phyloP scores from a whole-genome alignment of 2,797 vertebrate genomes.

The Artibeus lituratus region DNA sequence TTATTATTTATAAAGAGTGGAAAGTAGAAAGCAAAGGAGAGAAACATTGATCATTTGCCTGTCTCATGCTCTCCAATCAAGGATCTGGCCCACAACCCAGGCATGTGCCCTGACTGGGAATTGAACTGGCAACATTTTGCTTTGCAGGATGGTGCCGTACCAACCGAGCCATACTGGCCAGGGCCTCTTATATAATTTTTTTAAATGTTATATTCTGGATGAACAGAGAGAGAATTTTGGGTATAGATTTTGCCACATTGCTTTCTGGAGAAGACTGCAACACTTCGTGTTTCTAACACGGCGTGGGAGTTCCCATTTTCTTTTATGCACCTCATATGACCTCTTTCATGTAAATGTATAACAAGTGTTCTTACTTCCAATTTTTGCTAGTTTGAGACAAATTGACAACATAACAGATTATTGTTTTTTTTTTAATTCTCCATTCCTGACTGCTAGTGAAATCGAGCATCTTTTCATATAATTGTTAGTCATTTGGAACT shows the following conservation, averaged over 20 bases:
- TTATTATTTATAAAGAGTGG: neutral
- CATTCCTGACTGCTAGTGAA: neutral
- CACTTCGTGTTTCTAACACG: neutral
- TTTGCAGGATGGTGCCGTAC: neutral
- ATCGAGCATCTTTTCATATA: neutral
- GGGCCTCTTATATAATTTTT: neutral
- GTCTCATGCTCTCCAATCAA: neutral
- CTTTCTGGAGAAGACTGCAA: neutral
- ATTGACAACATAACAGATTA: neutral
- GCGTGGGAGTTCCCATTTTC: neutral
- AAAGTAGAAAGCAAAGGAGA: neutral
- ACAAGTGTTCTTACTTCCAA: neutral
- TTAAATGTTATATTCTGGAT: neutral
- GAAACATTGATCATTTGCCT: neutral
- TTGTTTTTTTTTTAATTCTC: neutral
- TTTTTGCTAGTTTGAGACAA: neutral
- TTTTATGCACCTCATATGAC: neutral
- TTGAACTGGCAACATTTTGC: neutral
- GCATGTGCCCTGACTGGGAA: neutral
- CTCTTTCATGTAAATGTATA: neutral
- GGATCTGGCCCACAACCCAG: neutral
- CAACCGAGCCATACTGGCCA: neutral
- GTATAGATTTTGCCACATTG: neutral
- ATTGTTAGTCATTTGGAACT: neutral
- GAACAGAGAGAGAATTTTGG: neutral